phyloP scores from a whole-genome alignment of 2,113 vertebrate species.

The Cercopithecus mona region DNA sequence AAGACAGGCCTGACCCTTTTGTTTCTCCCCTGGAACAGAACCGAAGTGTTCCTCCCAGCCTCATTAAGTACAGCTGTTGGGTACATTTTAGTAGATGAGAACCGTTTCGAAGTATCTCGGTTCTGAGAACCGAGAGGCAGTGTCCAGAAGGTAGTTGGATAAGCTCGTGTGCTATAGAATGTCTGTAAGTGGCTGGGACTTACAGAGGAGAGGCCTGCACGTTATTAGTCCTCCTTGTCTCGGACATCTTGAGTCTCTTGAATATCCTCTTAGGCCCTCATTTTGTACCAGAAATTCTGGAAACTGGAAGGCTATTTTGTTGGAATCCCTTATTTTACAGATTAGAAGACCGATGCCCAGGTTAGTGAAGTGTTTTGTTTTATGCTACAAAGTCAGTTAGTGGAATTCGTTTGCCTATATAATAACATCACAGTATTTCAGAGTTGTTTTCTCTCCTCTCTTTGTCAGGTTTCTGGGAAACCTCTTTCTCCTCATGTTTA shows the following conservation, averaged over 20 bases:
- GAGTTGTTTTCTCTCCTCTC: neutral
- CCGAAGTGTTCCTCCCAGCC: neutral
- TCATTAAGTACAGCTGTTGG: slow-evolving; percentile 69
- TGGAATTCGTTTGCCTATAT: neutral
- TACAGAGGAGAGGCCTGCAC: neutral
- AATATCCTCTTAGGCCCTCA: neutral
- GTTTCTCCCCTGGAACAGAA: slow-evolving; percentile 52
- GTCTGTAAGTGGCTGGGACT: neutral
- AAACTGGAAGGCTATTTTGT: neutral
- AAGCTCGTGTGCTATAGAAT: neutral
- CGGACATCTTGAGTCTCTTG: neutral
- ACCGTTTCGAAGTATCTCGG: neutral
- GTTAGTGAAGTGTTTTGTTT: neutral
- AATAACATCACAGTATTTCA: neutral
- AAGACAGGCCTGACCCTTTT: slow-evolving; percentile 61
- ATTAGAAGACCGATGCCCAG: neutral
- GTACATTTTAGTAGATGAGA: slow-evolving; percentile 50
- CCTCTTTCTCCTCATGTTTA: slow-evolving; percentile 35
- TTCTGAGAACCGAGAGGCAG: slow-evolving; percentile 8
- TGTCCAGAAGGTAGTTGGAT: slow-evolving; percentile 3
- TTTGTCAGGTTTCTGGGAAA: slow-evolving; percentile 21
- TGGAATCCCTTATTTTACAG: neutral
- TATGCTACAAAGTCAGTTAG: neutral
- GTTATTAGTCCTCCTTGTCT: neutral
- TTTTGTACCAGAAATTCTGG: neutral